Evolutionary conservation across 2,113 vertebrate genomes (phyloP).

Genomic region (Notarius lentiginosus): DNA sequence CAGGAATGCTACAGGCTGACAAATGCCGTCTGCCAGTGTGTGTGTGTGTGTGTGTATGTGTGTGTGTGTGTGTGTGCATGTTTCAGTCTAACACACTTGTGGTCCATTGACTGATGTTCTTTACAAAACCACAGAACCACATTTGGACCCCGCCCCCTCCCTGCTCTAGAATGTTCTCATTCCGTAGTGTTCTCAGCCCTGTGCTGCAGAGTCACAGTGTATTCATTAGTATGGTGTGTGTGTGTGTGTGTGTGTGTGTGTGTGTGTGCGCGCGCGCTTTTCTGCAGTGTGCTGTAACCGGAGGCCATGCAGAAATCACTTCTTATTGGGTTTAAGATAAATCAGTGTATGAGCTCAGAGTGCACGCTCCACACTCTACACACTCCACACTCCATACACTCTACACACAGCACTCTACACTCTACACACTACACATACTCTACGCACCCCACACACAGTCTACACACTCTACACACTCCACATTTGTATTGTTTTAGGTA

Average conservation of each 20-base stretch:
- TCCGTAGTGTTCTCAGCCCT: slow-evolving; percentile 60
- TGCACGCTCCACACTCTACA: not conserved
- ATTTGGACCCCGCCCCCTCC: slow-evolving; percentile 22
- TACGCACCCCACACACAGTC: too few relatives aligned
- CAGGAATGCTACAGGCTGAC: slow-evolving; percentile 44
- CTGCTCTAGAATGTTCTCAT: slow-evolving; percentile 12
- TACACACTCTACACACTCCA: too few relatives aligned
- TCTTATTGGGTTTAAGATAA: slow-evolving; percentile 34
- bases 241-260: slow-evolving; percentile 9
- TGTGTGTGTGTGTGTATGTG: slow-evolving; percentile 6
- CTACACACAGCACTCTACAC: too few relatives aligned
- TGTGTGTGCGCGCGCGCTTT: not conserved
- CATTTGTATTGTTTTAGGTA: too few relatives aligned
- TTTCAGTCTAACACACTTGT: slow-evolving; percentile 27
- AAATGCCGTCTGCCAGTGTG: slow-evolving; percentile 55
- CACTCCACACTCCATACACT: too few relatives aligned
- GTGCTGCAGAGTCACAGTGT: slow-evolving; percentile 53
- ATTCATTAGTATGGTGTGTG: slow-evolving; percentile 32
- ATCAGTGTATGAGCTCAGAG: slow-evolving; percentile 29
- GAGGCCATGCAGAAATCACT: slow-evolving; percentile 19
- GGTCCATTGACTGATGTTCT: slow-evolving; percentile 25
- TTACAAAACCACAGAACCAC: slow-evolving; percentile 21
- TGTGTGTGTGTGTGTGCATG: slow-evolving; percentile 27
- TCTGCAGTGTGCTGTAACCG: slow-evolving; percentile 25
- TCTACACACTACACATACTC: too few relatives aligned